phyloP scores from a whole-genome alignment of 2,113 vertebrate genomes.

The Semnornis frantzii region DNA sequence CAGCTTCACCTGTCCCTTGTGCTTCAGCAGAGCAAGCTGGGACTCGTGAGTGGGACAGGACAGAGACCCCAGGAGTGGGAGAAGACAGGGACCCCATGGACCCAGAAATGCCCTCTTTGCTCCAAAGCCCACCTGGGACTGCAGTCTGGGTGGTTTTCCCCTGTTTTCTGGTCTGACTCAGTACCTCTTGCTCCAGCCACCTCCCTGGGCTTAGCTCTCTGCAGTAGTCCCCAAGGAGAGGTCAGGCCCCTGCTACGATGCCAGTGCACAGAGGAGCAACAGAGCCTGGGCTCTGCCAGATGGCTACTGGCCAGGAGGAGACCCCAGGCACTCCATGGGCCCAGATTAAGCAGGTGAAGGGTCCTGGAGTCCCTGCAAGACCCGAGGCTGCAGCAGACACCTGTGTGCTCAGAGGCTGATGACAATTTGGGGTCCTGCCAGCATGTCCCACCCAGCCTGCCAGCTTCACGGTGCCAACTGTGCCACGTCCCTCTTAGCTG shows the following conservation, averaged over 20 bases:
- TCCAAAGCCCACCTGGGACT: neutral
- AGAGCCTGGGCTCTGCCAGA: neutral
- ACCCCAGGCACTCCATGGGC: rapidly evolving
- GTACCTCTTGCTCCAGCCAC: neutral
- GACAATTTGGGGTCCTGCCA: neutral
- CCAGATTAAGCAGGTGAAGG: neutral
- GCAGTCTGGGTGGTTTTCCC: neutral
- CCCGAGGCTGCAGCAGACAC: neutral
- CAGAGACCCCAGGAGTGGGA: neutral
- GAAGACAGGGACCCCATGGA: rapidly evolving
- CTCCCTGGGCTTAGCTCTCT: neutral
- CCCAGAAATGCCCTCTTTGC: neutral
- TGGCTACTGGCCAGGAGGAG: neutral
- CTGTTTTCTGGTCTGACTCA: neutral
- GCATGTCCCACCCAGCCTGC: neutral
- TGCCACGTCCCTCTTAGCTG: neutral
- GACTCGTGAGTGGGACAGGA: neutral
- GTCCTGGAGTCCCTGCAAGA: rapidly evolving
- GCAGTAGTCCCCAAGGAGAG: neutral
- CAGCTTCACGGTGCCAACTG: neutral
- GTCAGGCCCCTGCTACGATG: neutral
- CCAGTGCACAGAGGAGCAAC: rapidly evolving
- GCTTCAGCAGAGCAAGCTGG: neutral
- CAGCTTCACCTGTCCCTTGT: rapidly evolving
- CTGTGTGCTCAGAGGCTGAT: neutral